Conservation (phyloP, 2,797 vertebrate genomes). For the Chloroceryle inda region DNA sequence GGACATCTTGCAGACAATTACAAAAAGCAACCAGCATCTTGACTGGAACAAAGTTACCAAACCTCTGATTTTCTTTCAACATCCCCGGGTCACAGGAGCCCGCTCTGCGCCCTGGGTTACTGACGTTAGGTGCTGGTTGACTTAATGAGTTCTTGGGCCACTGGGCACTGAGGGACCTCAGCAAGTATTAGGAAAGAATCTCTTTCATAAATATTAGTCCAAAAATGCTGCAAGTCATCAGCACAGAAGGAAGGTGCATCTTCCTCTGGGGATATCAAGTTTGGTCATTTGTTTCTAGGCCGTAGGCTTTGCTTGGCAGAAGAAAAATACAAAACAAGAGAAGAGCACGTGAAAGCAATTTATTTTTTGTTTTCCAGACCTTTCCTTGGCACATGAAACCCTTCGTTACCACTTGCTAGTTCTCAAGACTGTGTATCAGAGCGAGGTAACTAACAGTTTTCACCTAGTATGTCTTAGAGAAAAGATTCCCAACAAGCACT, state of each 20-base stretch:
- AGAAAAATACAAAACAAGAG: not conserved
- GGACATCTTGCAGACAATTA: not conserved
- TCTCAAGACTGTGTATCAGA: not conserved
- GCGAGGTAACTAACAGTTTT: not conserved
- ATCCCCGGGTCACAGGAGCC: not conserved
- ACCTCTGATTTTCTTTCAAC: conserved; percentile 22
- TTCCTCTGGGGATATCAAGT: not conserved
- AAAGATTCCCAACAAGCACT: not conserved
- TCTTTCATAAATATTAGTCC: not conserved
- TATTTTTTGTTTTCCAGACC: not conserved
- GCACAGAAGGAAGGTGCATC: not conserved
- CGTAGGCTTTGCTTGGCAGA: not conserved
- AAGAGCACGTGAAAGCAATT: not conserved
- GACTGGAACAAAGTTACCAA: conserved; percentile 24
- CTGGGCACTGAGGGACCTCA: not conserved
- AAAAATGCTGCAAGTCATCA: not conserved
- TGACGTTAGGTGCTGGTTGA: not conserved
- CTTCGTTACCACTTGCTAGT: not conserved
- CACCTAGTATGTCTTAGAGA: not conserved
- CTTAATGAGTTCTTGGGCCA: not conserved
- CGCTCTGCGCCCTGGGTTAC: not conserved
- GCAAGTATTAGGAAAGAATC: not conserved
- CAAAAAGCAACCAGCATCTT: not conserved
- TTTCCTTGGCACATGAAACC: not conserved
- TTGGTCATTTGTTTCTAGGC: not conserved